A percentile compares a stretch with the other conserved stretches of the same genome.
These are phyloP conservation scores for Platorchestia sp. DNA, from an alignment of 1,140 invertebrate genomes.

Conservation along the genomic window DNA sequence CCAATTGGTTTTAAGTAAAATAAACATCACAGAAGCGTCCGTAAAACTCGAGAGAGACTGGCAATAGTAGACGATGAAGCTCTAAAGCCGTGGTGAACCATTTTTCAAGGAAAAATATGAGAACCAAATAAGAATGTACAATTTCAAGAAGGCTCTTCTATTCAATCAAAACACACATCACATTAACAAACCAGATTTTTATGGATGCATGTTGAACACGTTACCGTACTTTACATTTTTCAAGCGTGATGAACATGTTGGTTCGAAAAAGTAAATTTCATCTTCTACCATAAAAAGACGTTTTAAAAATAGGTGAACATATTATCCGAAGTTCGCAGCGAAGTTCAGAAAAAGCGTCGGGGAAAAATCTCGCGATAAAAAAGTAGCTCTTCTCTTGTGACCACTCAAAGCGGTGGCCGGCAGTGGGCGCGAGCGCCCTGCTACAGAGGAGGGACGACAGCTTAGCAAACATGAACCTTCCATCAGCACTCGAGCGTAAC, in stretches of 20 bases:
- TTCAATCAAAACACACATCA: no score
- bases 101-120: no score
- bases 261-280: neutral
- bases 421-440: neutral
- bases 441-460: neutral
- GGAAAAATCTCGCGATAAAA: neutral
- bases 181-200: neutral
- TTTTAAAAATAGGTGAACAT: neutral
- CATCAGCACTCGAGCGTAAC: neutral
- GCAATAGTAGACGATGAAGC: neutral
- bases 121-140: neutral
- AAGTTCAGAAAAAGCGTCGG: neutral
- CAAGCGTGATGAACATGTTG: neutral
- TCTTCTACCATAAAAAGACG: neutral
- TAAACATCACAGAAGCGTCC: neutral
- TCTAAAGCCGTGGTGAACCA: neutral
- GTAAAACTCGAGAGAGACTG: neutral
- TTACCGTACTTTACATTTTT: neutral
- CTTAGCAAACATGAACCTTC: neutral
- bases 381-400: neutral
- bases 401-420: neutral
- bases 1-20: neutral
- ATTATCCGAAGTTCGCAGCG: neutral
- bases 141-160: neutral
- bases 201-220: neutral